Evolutionary conservation across 2,888 invertebrate genomes (phyloP).

Genomic region (Leptopilina drosophilae): DNA sequence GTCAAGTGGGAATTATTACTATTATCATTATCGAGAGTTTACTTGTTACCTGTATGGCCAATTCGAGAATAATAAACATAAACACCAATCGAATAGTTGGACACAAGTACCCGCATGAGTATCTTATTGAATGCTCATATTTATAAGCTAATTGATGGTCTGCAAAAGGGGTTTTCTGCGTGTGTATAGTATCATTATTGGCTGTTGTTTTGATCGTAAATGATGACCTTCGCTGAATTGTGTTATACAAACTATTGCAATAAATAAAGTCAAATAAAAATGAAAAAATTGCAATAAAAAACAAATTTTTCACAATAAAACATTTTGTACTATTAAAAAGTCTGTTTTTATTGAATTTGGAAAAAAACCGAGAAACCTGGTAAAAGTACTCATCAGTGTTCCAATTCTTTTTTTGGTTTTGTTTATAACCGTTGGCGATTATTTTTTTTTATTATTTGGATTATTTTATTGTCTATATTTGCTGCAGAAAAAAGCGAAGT

Average conservation of each 20-base stretch:
- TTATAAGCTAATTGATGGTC: slow-evolving; percentile 39
- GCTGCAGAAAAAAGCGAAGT: too few species aligned
- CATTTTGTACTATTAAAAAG: not conserved
- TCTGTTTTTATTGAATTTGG: not conserved
- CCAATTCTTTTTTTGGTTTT: not conserved
- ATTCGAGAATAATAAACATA: slow-evolving; percentile 1
- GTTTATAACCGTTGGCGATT: too few species aligned
- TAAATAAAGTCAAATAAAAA: too few species aligned
- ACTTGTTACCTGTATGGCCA: not conserved
- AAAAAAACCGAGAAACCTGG: not conserved
- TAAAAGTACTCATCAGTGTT: not conserved
- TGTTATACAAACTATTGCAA: slow-evolving; percentile 60
- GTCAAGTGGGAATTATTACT: too few species aligned
- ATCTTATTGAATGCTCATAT: slow-evolving; percentile 39
- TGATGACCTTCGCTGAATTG: slow-evolving; percentile 51
- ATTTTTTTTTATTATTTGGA: not conserved
- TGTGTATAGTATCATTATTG: too few species aligned
- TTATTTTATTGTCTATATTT: too few species aligned
- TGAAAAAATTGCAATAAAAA: slow-evolving; percentile 55
- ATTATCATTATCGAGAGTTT: not conserved
- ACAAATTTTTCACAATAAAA: slow-evolving; percentile 45
- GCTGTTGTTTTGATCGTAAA: slow-evolving; percentile 26
- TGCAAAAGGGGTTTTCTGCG: not conserved
- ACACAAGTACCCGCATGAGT: slow-evolving; percentile 34
- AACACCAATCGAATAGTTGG: slow-evolving; percentile 15